phyloP scores from a whole-genome alignment of 2,113 vertebrate species.

The Plestiodon gilberti region DNA sequence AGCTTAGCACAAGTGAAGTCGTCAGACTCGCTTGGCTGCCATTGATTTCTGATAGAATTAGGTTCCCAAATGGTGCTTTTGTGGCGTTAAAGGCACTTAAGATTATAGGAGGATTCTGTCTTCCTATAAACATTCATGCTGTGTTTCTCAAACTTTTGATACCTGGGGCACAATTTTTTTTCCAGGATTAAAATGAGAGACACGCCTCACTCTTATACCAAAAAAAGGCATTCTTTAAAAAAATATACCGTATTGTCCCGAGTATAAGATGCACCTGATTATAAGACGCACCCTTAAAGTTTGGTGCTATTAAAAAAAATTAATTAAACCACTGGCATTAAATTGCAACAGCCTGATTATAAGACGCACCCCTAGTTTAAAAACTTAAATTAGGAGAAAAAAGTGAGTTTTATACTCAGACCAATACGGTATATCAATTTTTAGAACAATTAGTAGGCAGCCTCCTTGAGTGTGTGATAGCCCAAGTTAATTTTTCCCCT shows the following conservation, averaged over 20 bases:
- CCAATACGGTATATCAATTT: too few species aligned
- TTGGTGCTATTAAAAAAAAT: too few species aligned
- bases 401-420: too few species aligned
- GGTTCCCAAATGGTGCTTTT: background rate
- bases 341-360: too few species aligned
- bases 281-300: too few species aligned
- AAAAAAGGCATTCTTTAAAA: background rate
- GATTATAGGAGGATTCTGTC: conserved; percentile 1
- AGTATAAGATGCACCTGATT: too few species aligned
- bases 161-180: background rate
- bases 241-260: background rate
- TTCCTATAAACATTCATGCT: background rate
- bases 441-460: too few species aligned
- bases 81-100: background rate
- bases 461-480: background rate
- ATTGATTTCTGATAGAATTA: conserved; percentile 16
- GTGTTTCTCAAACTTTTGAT: background rate
- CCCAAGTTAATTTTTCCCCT: background rate
- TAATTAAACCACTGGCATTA: too few species aligned
- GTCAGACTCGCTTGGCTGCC: conserved; percentile 7
- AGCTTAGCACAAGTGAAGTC: background rate
- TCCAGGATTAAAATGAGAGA: background rate
- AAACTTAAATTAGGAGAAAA: too few species aligned
- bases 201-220: background rate
- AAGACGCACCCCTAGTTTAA: too few species aligned